These are phyloP conservation scores for Pampus argenteus DNA, from an alignment of 2,797 vertebrate genomes.

Conservation along the genomic window DNA sequence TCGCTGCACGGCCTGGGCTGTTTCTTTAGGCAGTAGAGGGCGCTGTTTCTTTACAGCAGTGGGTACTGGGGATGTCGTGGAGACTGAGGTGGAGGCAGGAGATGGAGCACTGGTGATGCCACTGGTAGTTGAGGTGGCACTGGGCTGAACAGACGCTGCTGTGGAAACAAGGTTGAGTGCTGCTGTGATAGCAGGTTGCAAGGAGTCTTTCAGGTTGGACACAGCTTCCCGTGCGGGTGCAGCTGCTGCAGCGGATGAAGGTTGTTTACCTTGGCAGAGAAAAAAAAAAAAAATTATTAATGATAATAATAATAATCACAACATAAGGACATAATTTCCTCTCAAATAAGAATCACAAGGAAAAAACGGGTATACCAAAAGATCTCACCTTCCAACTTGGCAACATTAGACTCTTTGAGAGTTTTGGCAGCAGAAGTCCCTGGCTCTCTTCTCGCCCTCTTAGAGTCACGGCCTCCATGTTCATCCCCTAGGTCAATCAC, in stretches of 20 bases:
- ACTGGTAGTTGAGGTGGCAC: conserved; percentile 80
- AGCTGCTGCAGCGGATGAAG: conserved; percentile 81
- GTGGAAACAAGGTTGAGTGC: conserved; percentile 79
- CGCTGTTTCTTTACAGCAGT: conserved; percentile 94
- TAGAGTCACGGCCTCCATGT: conserved; percentile 90
- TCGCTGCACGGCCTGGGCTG: conserved; percentile 90
- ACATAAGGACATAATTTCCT: neutral
- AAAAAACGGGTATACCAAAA: neutral
- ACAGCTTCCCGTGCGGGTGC: conserved; percentile 84
- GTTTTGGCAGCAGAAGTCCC: conserved; percentile 65
- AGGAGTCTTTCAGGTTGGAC: conserved; percentile 77
- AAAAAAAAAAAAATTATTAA: too few species aligned
- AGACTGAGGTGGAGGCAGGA: conserved; percentile 58
- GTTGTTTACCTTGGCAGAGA: conserved; percentile 86
- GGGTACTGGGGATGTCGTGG: conserved; percentile 55
- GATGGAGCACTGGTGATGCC: conserved; percentile 68
- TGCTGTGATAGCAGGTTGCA: conserved; percentile 83
- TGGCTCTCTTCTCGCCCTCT: conserved; percentile 89
- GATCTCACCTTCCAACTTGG: conserved; percentile 90
- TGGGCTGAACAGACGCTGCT: conserved; percentile 75
- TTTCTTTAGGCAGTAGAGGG: conserved; percentile 96
- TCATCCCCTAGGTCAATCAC: conserved; percentile 98
- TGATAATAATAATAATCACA: too few species aligned
- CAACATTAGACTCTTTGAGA: conserved; percentile 84
- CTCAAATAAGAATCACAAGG: neutral